These are phyloP conservation scores for Eupithecia insigniata DNA, from an alignment of 2,888 invertebrate species.

Conservation along the genomic window DNA sequence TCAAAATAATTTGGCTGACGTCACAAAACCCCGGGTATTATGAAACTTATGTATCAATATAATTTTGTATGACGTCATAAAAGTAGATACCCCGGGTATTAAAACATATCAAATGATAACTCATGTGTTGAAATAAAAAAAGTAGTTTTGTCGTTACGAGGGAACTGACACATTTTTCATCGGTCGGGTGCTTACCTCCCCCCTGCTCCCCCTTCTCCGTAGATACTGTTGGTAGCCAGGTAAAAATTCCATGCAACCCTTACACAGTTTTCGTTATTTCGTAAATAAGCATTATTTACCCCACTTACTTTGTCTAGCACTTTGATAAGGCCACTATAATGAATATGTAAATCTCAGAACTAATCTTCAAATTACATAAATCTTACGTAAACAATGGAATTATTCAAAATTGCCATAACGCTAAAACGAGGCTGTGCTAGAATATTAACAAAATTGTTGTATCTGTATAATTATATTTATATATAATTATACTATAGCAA, in stretches of 20 bases:
- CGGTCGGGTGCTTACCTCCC: not conserved
- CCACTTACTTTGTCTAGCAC: not conserved
- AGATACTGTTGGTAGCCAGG: not conserved
- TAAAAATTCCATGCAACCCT: too few relatives aligned
- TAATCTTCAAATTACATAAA: conserved; percentile 12
- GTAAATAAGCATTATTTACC: not conserved
- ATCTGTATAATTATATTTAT: not conserved
- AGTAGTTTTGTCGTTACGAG: too few relatives aligned
- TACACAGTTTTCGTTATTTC: not conserved
- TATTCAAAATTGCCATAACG: not conserved
- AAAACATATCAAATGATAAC: too few relatives aligned
- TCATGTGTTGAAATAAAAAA: too few relatives aligned
- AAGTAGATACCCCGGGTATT: too few relatives aligned
- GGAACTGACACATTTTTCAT: too few relatives aligned
- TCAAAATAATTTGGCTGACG: too few relatives aligned
- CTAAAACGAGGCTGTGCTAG: not conserved
- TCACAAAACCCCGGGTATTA: too few relatives aligned
- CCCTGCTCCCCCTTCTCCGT: not conserved
- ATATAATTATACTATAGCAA: too few relatives aligned
- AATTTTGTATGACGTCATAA: too few relatives aligned
- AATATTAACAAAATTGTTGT: not conserved
- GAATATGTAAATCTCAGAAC: conserved; percentile 3
- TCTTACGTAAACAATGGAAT: conserved; percentile 13
- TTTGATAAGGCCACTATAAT: not conserved
- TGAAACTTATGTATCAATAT: too few relatives aligned